phyloP scores from a whole-genome alignment of 2,888 invertebrate species.

The Limnephilus rhombicus region DNA sequence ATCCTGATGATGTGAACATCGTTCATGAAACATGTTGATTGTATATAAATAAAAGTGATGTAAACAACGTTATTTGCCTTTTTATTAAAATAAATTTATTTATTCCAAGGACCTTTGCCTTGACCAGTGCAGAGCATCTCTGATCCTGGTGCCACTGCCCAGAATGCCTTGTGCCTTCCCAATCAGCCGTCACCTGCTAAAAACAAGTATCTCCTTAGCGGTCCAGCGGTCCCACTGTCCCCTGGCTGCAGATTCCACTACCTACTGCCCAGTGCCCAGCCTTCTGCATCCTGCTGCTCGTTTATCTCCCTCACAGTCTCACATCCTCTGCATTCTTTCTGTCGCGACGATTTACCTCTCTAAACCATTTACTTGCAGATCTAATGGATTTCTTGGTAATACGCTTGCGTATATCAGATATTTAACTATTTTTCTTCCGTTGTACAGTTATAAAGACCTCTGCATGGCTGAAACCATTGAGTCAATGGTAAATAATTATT shows the following conservation, averaged over 20 bases:
- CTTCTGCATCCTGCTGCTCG: background rate
- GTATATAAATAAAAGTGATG: too few relatives aligned
- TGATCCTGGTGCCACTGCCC: background rate
- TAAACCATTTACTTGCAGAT: background rate
- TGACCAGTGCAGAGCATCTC: background rate
- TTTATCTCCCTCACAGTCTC: background rate
- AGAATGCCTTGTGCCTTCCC: background rate
- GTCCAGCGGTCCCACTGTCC: background rate
- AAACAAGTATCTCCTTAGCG: background rate
- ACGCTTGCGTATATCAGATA: background rate
- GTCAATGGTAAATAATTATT: background rate
- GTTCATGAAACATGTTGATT: too few relatives aligned
- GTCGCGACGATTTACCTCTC: background rate
- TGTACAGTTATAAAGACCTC: background rate
- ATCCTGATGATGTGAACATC: too few relatives aligned
- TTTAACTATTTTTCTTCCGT: background rate
- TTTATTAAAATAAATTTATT: too few relatives aligned
- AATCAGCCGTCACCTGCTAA: slow-evolving; percentile 12
- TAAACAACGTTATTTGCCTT: too few relatives aligned
- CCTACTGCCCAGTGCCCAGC: background rate
- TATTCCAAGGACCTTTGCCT: background rate
- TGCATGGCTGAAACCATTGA: background rate
- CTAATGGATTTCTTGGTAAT: background rate
- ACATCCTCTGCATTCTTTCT: slow-evolving; percentile 15
- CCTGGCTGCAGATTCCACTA: background rate